phyloP scores from a whole-genome alignment of 2,888 invertebrate genomes.

The Parasteatoda lunata region DNA sequence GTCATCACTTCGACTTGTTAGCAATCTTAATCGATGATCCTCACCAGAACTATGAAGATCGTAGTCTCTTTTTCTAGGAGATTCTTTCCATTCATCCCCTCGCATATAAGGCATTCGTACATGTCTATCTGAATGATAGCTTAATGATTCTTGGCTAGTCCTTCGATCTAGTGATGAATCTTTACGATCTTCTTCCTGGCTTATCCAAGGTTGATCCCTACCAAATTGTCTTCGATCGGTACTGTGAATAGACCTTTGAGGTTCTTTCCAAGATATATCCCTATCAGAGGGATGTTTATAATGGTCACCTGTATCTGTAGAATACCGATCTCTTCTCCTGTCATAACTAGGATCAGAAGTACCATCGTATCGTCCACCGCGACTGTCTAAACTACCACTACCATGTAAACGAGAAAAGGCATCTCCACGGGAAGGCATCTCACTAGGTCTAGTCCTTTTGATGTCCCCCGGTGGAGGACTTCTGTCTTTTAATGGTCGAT shows the following conservation, averaged over 20 bases:
- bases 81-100: conserved; percentile 52
- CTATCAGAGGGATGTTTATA: conserved; percentile 11
- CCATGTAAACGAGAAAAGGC: conserved; percentile 37
- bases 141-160: conserved; percentile 67
- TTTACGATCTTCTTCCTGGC: conserved; percentile 52
- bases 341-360: conserved; percentile 49
- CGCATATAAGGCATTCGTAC: conserved; percentile 9
- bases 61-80: conserved; percentile 46
- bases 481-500: conserved; percentile 48
- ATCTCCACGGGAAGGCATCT: conserved; percentile 34
- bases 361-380: conserved; percentile 35
- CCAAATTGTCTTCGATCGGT: conserved; percentile 26
- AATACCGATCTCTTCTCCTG: conserved; percentile 36
- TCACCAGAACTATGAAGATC: conserved; percentile 48
- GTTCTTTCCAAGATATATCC: conserved; percentile 39
- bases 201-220: conserved; percentile 54
- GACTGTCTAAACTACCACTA: conserved; percentile 8
- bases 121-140: conserved; percentile 67
- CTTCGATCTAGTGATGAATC: conserved; percentile 79
- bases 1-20: conserved; percentile 47
- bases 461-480: conserved; percentile 47
- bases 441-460: conserved; percentile 29
- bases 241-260: conserved; percentile 24
- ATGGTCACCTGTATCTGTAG: conserved; percentile 17
- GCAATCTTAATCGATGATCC: conserved; percentile 42